phyloP scores from a whole-genome alignment of 2,888 invertebrate species.

The Elegia similella region DNA sequence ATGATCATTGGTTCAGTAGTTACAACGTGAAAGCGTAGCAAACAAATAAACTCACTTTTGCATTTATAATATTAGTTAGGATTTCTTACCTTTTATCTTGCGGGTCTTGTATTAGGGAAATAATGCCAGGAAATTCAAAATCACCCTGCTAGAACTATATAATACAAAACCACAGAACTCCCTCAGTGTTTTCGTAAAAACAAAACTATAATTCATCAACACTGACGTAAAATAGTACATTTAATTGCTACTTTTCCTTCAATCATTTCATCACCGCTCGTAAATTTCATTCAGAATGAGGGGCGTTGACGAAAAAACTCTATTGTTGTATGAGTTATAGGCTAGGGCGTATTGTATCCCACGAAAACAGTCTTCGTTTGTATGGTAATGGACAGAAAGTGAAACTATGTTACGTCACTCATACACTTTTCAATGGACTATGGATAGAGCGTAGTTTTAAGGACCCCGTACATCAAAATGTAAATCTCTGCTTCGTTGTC shows the following conservation, averaged over 20 bases:
- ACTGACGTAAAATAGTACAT: not conserved
- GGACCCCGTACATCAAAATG: not conserved
- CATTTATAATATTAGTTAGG: too few species aligned
- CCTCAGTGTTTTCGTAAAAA: too few species aligned
- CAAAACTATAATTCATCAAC: not conserved
- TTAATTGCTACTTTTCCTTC: not conserved
- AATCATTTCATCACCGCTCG: not conserved
- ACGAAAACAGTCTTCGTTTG: constrained; percentile 19
- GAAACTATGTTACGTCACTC: constrained; percentile 1
- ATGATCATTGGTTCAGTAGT: too few species aligned
- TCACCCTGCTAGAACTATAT: too few species aligned
- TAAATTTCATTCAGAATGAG: constrained; percentile 4
- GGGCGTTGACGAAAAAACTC: constrained; percentile 4
- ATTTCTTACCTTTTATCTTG: too few species aligned
- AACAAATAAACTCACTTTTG: too few species aligned
- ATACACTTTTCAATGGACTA: not conserved
- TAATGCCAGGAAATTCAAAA: too few species aligned
- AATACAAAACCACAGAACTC: too few species aligned
- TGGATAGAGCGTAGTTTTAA: not conserved
- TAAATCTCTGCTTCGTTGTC: too few species aligned
- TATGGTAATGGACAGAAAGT: constrained; percentile 18
- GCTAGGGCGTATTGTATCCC: constrained; percentile 8
- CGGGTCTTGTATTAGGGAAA: too few species aligned
- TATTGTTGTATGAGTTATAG: constrained; percentile 18
- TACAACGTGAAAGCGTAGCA: too few species aligned